A percentile compares a stretch with the other conserved stretches of the same genome.
These are phyloP conservation scores for Procambarus clarkii DNA, from an alignment of 1,140 invertebrate species.

Conservation along the genomic window DNA sequence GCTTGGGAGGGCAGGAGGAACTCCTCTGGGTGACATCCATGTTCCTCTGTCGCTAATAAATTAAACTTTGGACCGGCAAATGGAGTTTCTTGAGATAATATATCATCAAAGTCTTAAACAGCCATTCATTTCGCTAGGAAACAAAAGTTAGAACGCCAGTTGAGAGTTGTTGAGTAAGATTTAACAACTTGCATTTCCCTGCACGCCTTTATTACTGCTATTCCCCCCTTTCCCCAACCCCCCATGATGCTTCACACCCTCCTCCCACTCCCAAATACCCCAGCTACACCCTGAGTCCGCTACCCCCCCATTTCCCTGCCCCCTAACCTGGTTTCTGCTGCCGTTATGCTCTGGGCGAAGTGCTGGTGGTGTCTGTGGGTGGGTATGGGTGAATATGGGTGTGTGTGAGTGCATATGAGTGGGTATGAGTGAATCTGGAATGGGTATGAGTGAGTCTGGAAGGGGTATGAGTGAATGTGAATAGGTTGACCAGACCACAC, in stretches of 20 bases:
- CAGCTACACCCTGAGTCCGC: too few relatives aligned
- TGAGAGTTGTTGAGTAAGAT: constrained; percentile 67
- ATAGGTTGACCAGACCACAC: too few relatives aligned
- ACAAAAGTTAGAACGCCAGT: constrained; percentile 68
- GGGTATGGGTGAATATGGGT: neutral
- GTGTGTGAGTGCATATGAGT: neutral
- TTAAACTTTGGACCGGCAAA: constrained; percentile 69
- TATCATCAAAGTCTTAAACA: constrained; percentile 70
- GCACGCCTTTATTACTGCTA: neutral
- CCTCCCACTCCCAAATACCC: constrained; percentile 16
- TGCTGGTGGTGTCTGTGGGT: neutral
- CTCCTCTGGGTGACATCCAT: constrained; percentile 38
- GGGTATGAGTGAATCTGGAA: too few relatives aligned
- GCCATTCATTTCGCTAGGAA: constrained; percentile 69
- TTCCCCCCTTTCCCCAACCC: too few relatives aligned
- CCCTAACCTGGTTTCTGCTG: too few relatives aligned
- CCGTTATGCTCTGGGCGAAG: neutral
- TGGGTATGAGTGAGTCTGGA: too few relatives aligned
- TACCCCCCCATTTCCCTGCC: too few relatives aligned
- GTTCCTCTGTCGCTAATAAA: constrained; percentile 62
- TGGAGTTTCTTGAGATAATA: constrained; percentile 70
- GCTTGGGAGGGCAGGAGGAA: too few relatives aligned
- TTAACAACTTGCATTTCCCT: constrained; percentile 64
- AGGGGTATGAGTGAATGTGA: too few relatives aligned
- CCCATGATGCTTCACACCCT: too few relatives aligned